Base-by-base conservation (phyloP, 1,140 invertebrate genomes). In the Drosophila sucinea region DNA sequence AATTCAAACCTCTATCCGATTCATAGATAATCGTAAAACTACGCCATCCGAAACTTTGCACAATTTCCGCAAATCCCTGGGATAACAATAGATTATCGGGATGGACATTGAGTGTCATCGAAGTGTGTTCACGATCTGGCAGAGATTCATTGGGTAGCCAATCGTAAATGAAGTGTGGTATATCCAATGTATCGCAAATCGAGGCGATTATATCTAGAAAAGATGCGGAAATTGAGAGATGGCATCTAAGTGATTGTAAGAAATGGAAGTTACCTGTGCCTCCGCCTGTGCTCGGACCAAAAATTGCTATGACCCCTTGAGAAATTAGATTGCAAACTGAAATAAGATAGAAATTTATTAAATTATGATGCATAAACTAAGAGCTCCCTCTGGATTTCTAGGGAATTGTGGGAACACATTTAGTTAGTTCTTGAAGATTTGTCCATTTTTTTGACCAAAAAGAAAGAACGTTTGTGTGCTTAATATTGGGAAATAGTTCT, bases 11-110 rank as follows among this genome's bases (percentile, higher is more conserved):
- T 51, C 95, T 95, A 63, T 97, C 95, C 55, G 95, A 94, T 90
- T 98, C 96, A 87, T 98, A 98, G 25, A 98, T 92, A 11, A 97
- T 94, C 0, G 96, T 96, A 78, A 96, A 98, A 67, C 93, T 94
- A 57, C 94, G 94, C 97, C 97, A 98, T 38, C 95, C 93, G 92
- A 96, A 95, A 69, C 95, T 94, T 65, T 95, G 93, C 3, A 97
- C 93, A 40, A 97, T 92, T 68, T 96, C 96, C 0, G 95, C 94
- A 66, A 95, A 95, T 10, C 95, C 96, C 92, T 95, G 93, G n/a
- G 96, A 95, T 25, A 97, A 92, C 5, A 94, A 82, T 1, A 94
- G 92, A 55, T 96, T 95, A 68, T 96, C 94, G 1, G 97, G 97
- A 92, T 96, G 95, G 23, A 97, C 92, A 84, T 96, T 95, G 76